A percentile compares a stretch with the other conserved stretches of the same genome.
These are phyloP conservation scores for Orchestia grillus DNA, from an alignment of 1,140 invertebrate species.

Conservation along the genomic window DNA sequence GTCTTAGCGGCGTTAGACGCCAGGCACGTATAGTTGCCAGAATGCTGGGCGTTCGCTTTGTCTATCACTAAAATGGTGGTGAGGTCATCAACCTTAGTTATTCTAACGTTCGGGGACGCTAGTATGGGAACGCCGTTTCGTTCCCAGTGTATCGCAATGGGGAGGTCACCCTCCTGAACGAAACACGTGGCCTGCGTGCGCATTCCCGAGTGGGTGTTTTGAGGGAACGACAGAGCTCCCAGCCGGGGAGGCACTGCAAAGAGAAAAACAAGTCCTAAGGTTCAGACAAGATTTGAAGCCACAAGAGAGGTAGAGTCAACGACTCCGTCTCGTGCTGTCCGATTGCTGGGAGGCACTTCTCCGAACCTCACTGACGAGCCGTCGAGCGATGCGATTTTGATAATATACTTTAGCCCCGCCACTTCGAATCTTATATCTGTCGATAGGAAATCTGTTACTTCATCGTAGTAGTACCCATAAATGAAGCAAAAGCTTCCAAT, in stretches of 20 bases:
- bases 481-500: neutral
- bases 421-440: neutral
- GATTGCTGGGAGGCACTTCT: neutral
- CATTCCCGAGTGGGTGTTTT: slow-evolving; percentile 57
- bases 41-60: slow-evolving; percentile 54
- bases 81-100: slow-evolving; percentile 54
- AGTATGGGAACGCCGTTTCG: slow-evolving; percentile 38
- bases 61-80: slow-evolving; percentile 58
- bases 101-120: slow-evolving; percentile 51
- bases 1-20: slow-evolving; percentile 55
- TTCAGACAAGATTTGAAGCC: neutral
- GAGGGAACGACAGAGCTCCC: slow-evolving; percentile 55
- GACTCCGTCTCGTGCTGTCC: neutral
- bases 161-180: slow-evolving; percentile 59
- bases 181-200: slow-evolving; percentile 58
- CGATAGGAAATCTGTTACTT: neutral
- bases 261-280: slow-evolving; percentile 9
- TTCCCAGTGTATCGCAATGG: slow-evolving; percentile 57
- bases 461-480: neutral
- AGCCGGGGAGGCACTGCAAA: slow-evolving; percentile 59
- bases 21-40: slow-evolving; percentile 57
- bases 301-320: neutral
- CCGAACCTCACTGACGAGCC: neutral
- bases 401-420: neutral
- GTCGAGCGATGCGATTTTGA: neutral